Evolutionary conservation across 2,888 invertebrate species (phyloP).

Genomic region (Oligia latruncula): DNA sequence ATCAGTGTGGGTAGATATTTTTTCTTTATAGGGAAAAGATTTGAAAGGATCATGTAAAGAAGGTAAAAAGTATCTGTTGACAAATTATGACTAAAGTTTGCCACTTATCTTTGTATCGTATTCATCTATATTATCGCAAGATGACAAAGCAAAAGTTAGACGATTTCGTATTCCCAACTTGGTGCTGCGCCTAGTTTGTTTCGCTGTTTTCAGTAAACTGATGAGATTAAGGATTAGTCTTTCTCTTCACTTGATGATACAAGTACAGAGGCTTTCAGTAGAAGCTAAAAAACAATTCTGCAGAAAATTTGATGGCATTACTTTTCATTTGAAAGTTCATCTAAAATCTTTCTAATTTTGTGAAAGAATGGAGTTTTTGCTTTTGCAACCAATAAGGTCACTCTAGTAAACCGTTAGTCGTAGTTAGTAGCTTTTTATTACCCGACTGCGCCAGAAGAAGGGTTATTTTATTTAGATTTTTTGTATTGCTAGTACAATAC

Average conservation of each 20-base stretch:
- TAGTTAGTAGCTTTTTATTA: background rate
- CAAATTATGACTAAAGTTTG: conserved; percentile 39
- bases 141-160: background rate
- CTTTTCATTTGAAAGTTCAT: background rate
- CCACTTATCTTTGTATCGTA: conserved; percentile 17
- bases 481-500: background rate
- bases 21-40: conserved; percentile 30
- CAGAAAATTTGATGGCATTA: background rate
- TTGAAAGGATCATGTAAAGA: conserved; percentile 43
- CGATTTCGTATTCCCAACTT: background rate
- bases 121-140: background rate
- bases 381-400: conserved; percentile 1
- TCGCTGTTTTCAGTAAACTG: background rate
- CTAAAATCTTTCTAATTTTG: background rate
- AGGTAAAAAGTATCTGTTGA: conserved; percentile 27
- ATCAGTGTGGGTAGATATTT: conserved; percentile 41
- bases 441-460: too few species aligned
- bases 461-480: background rate
- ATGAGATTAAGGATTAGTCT: background rate
- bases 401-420: background rate
- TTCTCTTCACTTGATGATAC: background rate
- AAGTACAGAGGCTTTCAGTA: background rate
- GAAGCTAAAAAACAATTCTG: background rate
- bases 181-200: background rate
- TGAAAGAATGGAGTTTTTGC: background rate